Conservation (phyloP, 2,113 vertebrate genomes). For the Conger conger region DNA sequence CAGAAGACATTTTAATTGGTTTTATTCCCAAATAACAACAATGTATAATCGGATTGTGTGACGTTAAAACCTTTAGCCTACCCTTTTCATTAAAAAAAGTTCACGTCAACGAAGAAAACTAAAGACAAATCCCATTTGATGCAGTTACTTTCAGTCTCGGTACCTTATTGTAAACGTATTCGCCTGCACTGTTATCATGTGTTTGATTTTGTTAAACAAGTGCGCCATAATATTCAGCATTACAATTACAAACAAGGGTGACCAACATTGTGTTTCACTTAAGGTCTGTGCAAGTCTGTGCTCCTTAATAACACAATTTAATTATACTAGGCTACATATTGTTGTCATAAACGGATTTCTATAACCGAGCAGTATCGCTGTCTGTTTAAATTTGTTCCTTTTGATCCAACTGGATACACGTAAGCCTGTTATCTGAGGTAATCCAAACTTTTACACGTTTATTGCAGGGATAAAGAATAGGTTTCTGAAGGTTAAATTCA, state of each 20-base stretch:
- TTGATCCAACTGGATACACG: not conserved
- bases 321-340: not conserved
- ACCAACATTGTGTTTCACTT: too few relatives aligned
- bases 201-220: too few relatives aligned
- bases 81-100: not conserved
- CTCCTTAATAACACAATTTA: too few relatives aligned
- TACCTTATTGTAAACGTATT: too few relatives aligned
- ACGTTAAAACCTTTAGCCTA: not conserved
- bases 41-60: constrained; percentile 3
- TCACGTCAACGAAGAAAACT: too few relatives aligned
- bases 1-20: constrained; percentile 18
- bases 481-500: constrained; percentile 12
- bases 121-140: too few relatives aligned
- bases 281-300: too few relatives aligned
- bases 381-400: not conserved
- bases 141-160: too few relatives aligned
- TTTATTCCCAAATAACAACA: constrained; percentile 18
- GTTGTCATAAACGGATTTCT: not conserved
- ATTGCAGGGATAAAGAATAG: constrained; percentile 10
- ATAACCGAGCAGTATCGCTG: not conserved
- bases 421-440: constrained; percentile 19
- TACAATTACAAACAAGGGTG: too few relatives aligned
- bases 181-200: too few relatives aligned
- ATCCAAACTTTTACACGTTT: constrained; percentile 10
- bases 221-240: too few relatives aligned